Base-by-base conservation (phyloP, 2,888 invertebrate species). In the Lasiommata megera region DNA sequence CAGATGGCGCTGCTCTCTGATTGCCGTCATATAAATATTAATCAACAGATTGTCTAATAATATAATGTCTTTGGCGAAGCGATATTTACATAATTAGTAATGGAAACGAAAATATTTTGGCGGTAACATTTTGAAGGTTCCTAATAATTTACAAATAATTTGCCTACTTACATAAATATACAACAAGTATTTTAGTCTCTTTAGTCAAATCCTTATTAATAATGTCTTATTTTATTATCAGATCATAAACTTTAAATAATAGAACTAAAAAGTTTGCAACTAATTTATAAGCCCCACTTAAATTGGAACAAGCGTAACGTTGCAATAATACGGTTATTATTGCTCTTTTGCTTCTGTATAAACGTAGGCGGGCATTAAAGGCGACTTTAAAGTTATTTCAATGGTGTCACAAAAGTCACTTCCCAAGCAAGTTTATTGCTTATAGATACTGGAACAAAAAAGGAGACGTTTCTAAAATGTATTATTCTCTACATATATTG, bases 1-100 rank as follows among this genome's bases (percentile, higher is more conserved):
- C n/a, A n/a, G n/a, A n/a, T n/a, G n/a, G n/a, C n/a, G n/a, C n/a
- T n/a, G n/a, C n/a, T n/a, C n/a, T n/a, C n/a, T n/a, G n/a, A n/a
- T n/a, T n/a, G n/a, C n/a, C n/a, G n/a, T n/a, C 65, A 65, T 63
- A 52, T 64, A 57, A 66, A 55, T 51, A 52, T 55, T 59, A 74
- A 77, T 77, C 77, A 78, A 77, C 79, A 64, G 68, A 69, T 78
- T 50, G 12, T 48, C 48, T 37, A 38, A 50, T 38, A 79, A 67
- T 73, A 73, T 81, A 79, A 63, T 70, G 71, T 80, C 84, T 86
- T 86, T 86, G 86, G 86, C 84, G 76, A 83, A 84, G 77, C 74
- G 67, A 67, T 86, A 84, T 84, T 79, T 85, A 86, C 86, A 61
- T 58, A n/a, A n/a, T 55, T 37, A 38, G n/a, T n/a, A 40, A 54